Percentiles rank a stretch among this genome's conserved stretches.
phyloP scores from a whole-genome alignment of 2,113 vertebrate species.

The Phalacrocorax aristotelis region DNA sequence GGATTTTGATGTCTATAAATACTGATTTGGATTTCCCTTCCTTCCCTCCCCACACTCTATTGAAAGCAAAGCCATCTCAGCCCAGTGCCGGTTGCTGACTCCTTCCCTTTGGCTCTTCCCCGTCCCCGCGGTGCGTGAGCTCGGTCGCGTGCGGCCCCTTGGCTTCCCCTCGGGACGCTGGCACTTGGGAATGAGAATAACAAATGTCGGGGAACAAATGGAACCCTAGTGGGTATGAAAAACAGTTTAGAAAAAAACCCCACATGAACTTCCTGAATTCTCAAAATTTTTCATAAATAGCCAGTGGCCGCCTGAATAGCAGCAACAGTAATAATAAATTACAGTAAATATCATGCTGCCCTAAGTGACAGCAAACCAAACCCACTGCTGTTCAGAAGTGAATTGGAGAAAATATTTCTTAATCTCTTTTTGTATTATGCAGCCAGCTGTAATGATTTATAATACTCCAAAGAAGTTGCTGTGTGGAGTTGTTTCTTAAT shows the following conservation, averaged over 20 bases:
- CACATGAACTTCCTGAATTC: background rate
- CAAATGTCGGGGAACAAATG: background rate
- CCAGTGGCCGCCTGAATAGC: background rate
- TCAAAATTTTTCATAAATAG: background rate
- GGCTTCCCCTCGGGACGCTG: background rate
- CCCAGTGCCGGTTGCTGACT: background rate
- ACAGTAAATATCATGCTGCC: conserved; percentile 50
- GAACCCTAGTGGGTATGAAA: background rate
- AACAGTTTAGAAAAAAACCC: background rate
- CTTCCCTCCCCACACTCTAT: background rate
- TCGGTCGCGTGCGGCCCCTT: rapidly evolving
- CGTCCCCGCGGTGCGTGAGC: rapidly evolving
- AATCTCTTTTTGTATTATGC: conserved; percentile 46
- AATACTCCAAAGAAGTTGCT: background rate
- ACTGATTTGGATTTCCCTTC: conserved; percentile 38
- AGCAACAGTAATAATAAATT: conserved; percentile 30
- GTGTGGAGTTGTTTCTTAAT: conserved; percentile 15
- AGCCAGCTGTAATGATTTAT: conserved; percentile 53
- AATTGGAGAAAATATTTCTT: conserved; percentile 60
- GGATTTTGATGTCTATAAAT: conserved; percentile 36
- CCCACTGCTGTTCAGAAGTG: conserved; percentile 58
- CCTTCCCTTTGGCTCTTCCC: background rate
- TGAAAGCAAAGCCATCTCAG: background rate
- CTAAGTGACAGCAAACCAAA: conserved; percentile 52
- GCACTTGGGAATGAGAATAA: background rate